A percentile compares a stretch with the other conserved stretches of the same genome.
These are phyloP conservation scores for Scaptomyza graminum DNA, from an alignment of 1,140 invertebrate genomes.

Conservation along the genomic window DNA sequence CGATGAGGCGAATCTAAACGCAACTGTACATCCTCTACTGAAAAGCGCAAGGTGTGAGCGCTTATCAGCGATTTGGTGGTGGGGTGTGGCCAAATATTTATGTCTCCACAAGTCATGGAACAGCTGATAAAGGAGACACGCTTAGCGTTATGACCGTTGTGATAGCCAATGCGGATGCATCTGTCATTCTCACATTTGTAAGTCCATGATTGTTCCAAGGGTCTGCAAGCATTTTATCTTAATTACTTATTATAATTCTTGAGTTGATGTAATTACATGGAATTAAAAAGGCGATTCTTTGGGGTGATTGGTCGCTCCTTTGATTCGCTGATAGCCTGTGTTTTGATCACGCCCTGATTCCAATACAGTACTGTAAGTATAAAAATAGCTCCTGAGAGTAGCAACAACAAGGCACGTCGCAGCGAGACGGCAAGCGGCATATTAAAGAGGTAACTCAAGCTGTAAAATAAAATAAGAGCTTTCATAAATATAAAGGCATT, in stretches of 20 bases:
- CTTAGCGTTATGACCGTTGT: slow-evolving; percentile 53
- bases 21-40: slow-evolving; percentile 67
- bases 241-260: background rate
- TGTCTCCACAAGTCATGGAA: slow-evolving; percentile 82
- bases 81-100: slow-evolving; percentile 83
- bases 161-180: slow-evolving; percentile 69
- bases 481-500: no score
- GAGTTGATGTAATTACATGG: slow-evolving; percentile 58
- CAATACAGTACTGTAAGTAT: slow-evolving; percentile 82
- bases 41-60: slow-evolving; percentile 71
- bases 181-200: slow-evolving; percentile 80
- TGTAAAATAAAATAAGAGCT: slow-evolving; percentile 30
- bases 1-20: slow-evolving; percentile 69
- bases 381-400: slow-evolving; percentile 71
- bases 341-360: slow-evolving; percentile 76
- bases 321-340: slow-evolving; percentile 63
- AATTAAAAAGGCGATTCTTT: slow-evolving; percentile 46
- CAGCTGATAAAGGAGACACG: slow-evolving; percentile 81
- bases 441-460: slow-evolving; percentile 82
- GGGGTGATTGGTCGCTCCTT: slow-evolving; percentile 57
- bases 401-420: slow-evolving; percentile 68
- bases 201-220: slow-evolving; percentile 80
- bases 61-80: slow-evolving; percentile 74
- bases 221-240: slow-evolving; percentile 49
- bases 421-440: slow-evolving; percentile 83